These are phyloP conservation scores for Falco biarmicus DNA, from an alignment of 2,797 vertebrate species.

Conservation along the genomic window DNA sequence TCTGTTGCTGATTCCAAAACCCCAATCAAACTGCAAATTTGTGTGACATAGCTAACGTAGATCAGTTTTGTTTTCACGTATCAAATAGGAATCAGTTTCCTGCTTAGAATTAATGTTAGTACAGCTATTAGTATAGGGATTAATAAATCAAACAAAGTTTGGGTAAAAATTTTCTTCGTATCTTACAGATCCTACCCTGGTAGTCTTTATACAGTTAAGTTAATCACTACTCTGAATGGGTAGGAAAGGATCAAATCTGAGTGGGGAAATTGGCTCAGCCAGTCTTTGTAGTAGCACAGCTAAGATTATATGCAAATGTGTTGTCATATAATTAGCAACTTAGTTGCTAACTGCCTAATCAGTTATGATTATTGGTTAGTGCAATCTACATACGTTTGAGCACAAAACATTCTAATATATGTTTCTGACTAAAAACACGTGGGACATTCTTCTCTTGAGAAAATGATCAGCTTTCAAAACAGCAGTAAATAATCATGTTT, in stretches of 20 bases:
- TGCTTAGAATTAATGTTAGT: not conserved
- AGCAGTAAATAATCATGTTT: not conserved
- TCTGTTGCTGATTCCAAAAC: not conserved
- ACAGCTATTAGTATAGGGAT: not conserved
- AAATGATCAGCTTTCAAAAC: constrained; percentile 32
- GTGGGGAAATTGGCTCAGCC: not conserved
- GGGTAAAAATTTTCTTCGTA: not conserved
- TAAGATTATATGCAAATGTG: constrained; percentile 17
- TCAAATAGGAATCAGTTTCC: not conserved
- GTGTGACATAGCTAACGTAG: not conserved
- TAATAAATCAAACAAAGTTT: not conserved
- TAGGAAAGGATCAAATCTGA: not conserved
- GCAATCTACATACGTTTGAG: not conserved
- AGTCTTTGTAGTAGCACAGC: not conserved
- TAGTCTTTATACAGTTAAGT: not conserved
- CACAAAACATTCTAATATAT: constrained; percentile 7
- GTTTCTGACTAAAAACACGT: not conserved
- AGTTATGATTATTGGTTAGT: constrained; percentile 47
- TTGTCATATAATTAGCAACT: constrained; percentile 23
- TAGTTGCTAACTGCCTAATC: constrained; percentile 51
- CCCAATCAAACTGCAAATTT: not conserved
- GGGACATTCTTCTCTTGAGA: not conserved
- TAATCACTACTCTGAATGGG: not conserved
- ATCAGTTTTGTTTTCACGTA: not conserved
- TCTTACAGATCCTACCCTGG: not conserved